A percentile compares a stretch with the other conserved stretches of the same genome.
phyloP scores from a whole-genome alignment of 1,140 invertebrate species.

The Drosophila carrolli region DNA sequence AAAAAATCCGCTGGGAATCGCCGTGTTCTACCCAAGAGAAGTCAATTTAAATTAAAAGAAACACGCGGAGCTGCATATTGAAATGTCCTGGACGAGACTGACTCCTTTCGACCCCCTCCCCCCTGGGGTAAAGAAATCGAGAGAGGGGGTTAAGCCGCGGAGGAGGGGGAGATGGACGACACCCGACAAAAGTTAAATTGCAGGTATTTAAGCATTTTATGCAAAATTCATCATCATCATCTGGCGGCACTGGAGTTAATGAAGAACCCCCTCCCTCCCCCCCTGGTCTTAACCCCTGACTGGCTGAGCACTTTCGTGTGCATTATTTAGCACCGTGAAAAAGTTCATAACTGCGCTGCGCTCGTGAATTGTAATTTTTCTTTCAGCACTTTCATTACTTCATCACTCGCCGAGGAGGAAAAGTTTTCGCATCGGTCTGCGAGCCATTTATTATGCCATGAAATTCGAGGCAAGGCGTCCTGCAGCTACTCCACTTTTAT shows the following conservation, averaged over 20 bases:
- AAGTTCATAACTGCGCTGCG: conserved; percentile 78
- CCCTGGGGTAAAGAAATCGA: not conserved
- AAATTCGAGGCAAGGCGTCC: conserved; percentile 67
- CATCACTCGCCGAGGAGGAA: conserved; percentile 52
- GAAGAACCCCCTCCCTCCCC: conserved; percentile 10
- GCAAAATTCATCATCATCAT: conserved; percentile 80
- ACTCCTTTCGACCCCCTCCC: not conserved
- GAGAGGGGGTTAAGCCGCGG: not conserved
- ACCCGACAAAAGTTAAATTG: conserved; percentile 79
- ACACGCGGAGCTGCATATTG: conserved; percentile 64
- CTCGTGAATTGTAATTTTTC: conserved; percentile 82
- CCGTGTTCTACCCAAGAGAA: conserved; percentile 25
- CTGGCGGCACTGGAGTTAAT: conserved; percentile 65
- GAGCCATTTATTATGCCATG: conserved; percentile 80
- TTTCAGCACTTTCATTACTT: conserved; percentile 79
- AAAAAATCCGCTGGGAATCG: conserved; percentile 45
- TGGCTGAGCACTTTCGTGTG: conserved; percentile 60
- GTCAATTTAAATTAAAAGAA: conserved; percentile 81
- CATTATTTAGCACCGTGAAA: conserved; percentile 82
- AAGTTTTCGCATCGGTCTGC: conserved; percentile 59
- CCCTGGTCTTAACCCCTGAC: conserved; percentile 22
- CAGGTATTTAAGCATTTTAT: conserved; percentile 84
- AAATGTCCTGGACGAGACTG: conserved; percentile 33
- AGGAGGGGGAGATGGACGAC: conserved; percentile 31
- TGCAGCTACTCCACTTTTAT: conserved; percentile 64